Percentiles rank a stretch among this genome's conserved stretches.
Evolutionary conservation across 2,888 invertebrate species (phyloP).

Genomic region (Caenorhabditis sinica): DNA sequence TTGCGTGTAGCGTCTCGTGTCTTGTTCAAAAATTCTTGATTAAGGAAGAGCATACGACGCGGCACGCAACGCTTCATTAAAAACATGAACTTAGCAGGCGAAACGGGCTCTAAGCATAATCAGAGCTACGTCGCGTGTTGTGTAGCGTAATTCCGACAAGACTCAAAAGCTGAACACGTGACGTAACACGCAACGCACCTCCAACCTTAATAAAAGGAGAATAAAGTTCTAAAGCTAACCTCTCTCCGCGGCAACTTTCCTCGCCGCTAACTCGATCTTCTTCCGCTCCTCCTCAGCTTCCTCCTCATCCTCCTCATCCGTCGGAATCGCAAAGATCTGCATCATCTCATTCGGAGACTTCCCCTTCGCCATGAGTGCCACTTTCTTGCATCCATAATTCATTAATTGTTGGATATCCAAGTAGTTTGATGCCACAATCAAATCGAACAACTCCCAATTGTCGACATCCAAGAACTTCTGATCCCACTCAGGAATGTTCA

Average conservation of each 20-base stretch:
- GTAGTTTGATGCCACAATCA: conserved; percentile 5
- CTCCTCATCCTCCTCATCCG: conserved; percentile 11
- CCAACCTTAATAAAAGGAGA: too few relatives aligned
- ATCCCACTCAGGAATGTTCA: not conserved
- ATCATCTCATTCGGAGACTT: not conserved
- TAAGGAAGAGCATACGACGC: too few relatives aligned
- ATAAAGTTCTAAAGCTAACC: too few relatives aligned
- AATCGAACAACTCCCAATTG: not conserved
- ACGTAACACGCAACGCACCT: too few relatives aligned
- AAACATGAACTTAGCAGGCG: too few relatives aligned
- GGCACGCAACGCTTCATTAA: too few relatives aligned
- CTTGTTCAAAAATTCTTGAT: too few relatives aligned
- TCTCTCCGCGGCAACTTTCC: not conserved
- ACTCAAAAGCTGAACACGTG: too few relatives aligned
- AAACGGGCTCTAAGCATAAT: too few relatives aligned
- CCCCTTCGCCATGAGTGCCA: not conserved
- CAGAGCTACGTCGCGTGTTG: too few relatives aligned
- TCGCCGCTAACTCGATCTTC: not conserved
- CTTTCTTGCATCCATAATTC: not conserved
- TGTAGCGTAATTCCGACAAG: too few relatives aligned
- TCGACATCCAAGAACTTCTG: not conserved
- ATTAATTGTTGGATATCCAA: not conserved
- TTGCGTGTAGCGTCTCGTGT: too few relatives aligned
- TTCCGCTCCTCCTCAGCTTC: not conserved
- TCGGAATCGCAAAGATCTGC: not conserved